phyloP scores from a whole-genome alignment of 2,113 vertebrate genomes.

The Ophthalmolycus amberensis region DNA sequence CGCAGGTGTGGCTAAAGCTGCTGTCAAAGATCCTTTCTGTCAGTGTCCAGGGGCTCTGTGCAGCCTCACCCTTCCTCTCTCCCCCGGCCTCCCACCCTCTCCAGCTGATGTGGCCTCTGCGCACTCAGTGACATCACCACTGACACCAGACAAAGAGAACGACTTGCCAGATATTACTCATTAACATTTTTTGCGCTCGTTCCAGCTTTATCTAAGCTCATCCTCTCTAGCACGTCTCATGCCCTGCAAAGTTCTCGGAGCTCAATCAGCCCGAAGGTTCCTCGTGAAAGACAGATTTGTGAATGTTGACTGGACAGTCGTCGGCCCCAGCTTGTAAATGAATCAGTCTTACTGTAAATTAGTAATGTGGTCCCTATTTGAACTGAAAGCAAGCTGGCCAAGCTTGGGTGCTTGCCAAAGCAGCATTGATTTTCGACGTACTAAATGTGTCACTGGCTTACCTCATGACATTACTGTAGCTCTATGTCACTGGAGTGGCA shows the following conservation, averaged over 20 bases:
- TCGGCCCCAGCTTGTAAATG: conserved; percentile 40
- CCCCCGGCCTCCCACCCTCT: conserved; percentile 32
- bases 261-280: conserved; percentile 36
- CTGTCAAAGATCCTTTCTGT: conserved; percentile 58
- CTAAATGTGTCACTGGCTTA: conserved; percentile 57
- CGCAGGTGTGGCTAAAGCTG: conserved; percentile 44
- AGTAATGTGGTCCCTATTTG: conserved; percentile 34
- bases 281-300: conserved; percentile 19
- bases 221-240: conserved; percentile 20
- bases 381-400: conserved; percentile 41
- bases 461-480: conserved; percentile 64
- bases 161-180: conserved; percentile 48
- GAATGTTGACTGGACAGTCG: conserved; percentile 32
- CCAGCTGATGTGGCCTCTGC: conserved; percentile 48
- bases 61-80: conserved; percentile 39
- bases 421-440: conserved; percentile 44
- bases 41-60: conserved; percentile 45
- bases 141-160: conserved; percentile 46
- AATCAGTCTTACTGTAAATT: conserved; percentile 56
- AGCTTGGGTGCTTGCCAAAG: conserved; percentile 30
- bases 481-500: conserved; percentile 42
- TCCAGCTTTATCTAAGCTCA: conserved; percentile 47
- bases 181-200: conserved; percentile 65
- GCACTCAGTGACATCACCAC: conserved; percentile 59
- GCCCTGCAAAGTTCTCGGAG: conserved; percentile 3